Percentiles rank a stretch among this genome's conserved stretches.
These are phyloP conservation scores for Serinus canaria DNA, from an alignment of 2,113 vertebrate genomes.

Conservation along the genomic window DNA sequence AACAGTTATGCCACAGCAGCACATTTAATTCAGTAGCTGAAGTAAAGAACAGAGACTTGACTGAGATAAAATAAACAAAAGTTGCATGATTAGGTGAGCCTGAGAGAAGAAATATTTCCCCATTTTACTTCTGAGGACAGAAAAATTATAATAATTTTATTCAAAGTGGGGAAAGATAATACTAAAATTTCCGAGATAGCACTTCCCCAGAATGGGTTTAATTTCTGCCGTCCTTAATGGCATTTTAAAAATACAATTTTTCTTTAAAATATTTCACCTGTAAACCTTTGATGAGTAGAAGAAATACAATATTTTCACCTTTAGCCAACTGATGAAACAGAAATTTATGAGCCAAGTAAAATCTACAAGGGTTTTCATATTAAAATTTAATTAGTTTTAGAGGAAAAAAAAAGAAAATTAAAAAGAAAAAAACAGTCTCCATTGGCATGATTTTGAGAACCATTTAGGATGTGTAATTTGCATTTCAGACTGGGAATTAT, in stretches of 20 bases:
- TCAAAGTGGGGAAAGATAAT: neutral
- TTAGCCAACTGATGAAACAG: neutral
- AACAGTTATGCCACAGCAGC: neutral
- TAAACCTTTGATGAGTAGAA: neutral
- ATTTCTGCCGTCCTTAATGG: neutral
- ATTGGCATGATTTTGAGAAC: neutral
- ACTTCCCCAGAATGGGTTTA: neutral
- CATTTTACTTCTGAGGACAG: neutral
- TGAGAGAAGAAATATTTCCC: neutral
- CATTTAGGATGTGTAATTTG: neutral
- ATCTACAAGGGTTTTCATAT: neutral
- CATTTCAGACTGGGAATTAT: neutral
- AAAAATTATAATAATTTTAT: neutral
- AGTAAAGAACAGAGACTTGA: neutral
- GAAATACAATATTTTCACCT: neutral
- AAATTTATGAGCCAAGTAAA: neutral
- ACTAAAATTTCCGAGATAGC: neutral
- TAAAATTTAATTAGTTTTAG: neutral
- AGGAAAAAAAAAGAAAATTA: neutral
- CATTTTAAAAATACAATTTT: neutral
- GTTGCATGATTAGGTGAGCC: neutral
- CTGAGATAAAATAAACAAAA: constrained; percentile 28
- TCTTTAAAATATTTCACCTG: neutral
- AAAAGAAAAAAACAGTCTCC: accelerated
- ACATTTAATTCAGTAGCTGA: neutral